These are phyloP conservation scores for Cebus imitator DNA, from an alignment of 2,113 vertebrate genomes.

Conservation along the genomic window DNA sequence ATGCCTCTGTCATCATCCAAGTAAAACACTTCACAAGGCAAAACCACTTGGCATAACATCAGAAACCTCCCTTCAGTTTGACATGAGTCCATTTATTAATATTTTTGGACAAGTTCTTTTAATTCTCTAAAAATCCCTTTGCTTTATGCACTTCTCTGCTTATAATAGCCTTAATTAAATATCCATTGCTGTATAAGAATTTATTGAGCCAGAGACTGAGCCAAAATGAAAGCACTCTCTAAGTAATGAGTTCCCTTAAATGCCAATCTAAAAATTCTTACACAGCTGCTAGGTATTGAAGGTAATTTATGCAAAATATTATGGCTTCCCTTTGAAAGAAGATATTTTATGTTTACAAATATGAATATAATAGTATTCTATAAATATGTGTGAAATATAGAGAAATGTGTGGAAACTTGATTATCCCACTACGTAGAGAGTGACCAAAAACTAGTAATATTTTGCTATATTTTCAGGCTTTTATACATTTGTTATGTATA, in stretches of 20 bases:
- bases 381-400: not conserved
- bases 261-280: not conserved
- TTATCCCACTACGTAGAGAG: not conserved
- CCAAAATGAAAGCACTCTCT: not conserved
- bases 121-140: conserved; percentile 24
- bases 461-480: conserved; percentile 4
- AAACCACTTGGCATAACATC: not conserved
- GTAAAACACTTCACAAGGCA: not conserved
- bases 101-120: not conserved
- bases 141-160: not conserved
- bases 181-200: not conserved
- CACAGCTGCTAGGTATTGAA: not conserved
- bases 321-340: not conserved
- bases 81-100: not conserved
- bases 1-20: not conserved
- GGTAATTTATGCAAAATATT: not conserved
- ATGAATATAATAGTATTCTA: not conserved
- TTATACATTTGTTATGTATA: not conserved
- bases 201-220: not conserved
- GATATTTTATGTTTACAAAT: not conserved
- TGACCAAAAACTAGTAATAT: not conserved
- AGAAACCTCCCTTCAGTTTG: not conserved
- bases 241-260: not conserved
- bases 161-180: not conserved
- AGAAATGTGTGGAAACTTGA: not conserved